These are phyloP conservation scores for Trichosurus vulpecula DNA, from an alignment of 2,797 vertebrate species.

Conservation along the genomic window DNA sequence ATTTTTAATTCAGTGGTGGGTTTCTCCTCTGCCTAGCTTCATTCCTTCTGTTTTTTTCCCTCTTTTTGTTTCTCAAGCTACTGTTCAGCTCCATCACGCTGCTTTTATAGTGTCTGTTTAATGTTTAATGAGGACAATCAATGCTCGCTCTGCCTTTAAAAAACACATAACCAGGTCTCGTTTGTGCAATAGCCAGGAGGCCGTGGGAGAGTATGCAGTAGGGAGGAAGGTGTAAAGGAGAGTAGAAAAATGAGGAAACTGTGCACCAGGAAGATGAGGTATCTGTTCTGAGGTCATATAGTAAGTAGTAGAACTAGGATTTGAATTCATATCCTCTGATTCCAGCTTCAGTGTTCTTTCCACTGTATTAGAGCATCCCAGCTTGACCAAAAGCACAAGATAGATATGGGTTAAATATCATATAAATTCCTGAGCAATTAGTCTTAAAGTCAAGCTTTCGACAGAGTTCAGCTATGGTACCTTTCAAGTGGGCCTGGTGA, in stretches of 20 bases:
- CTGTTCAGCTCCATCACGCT: constrained; percentile 46
- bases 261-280: not conserved
- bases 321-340: not conserved
- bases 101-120: constrained; percentile 66
- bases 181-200: not conserved
- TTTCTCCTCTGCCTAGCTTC: not conserved
- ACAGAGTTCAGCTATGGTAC: constrained; percentile 2
- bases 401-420: not conserved
- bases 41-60: constrained; percentile 15
- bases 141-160: constrained; percentile 61
- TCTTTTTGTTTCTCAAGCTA: constrained; percentile 48
- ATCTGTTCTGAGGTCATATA: not conserved
- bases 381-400: not conserved
- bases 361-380: not conserved
- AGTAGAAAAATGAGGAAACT: not conserved
- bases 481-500: not conserved
- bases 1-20: not conserved
- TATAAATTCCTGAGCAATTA: not conserved
- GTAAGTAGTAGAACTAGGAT: not conserved
- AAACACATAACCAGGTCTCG: not conserved
- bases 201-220: not conserved
- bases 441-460: constrained; percentile 36
- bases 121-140: constrained; percentile 73
- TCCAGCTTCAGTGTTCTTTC: not conserved
- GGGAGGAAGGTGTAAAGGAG: not conserved